phyloP scores from a whole-genome alignment of 2,113 vertebrate species.

The Abramis brama region DNA sequence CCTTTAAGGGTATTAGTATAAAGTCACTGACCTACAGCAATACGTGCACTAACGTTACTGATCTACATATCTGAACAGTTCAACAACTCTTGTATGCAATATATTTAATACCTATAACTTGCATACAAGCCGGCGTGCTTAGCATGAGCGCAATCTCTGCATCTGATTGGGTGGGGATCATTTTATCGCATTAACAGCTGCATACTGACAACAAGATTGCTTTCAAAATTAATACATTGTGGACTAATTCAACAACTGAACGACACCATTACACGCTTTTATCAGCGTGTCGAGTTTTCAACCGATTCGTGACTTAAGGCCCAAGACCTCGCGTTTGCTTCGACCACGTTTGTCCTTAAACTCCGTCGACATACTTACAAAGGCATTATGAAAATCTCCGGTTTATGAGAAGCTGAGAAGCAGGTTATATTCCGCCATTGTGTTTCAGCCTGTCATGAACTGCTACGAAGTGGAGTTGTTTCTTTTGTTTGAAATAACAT shows the following conservation, averaged over 20 bases:
- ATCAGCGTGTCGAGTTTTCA: neutral
- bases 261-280: neutral
- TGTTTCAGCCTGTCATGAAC: neutral
- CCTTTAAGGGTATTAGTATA: neutral
- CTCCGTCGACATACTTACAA: slow-evolving; percentile 61
- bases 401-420: slow-evolving; percentile 8
- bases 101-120: neutral
- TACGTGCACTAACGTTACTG: neutral
- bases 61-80: neutral
- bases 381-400: slow-evolving; percentile 57
- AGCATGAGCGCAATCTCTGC: neutral
- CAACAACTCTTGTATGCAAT: neutral
- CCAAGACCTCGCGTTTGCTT: neutral
- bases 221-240: neutral
- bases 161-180: neutral
- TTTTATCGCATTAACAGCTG: neutral
- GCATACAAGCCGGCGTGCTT: neutral
- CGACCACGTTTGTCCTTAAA: neutral
- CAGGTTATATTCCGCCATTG: slow-evolving; percentile 25
- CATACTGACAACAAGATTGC: neutral
- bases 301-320: slow-evolving; percentile 28
- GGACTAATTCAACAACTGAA: neutral
- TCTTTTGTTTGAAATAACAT: slow-evolving; percentile 58
- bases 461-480: slow-evolving; percentile 20
- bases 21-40: neutral